These are phyloP conservation scores for Odontothrips loti DNA, from an alignment of 2,888 invertebrate genomes.

Conservation along the genomic window DNA sequence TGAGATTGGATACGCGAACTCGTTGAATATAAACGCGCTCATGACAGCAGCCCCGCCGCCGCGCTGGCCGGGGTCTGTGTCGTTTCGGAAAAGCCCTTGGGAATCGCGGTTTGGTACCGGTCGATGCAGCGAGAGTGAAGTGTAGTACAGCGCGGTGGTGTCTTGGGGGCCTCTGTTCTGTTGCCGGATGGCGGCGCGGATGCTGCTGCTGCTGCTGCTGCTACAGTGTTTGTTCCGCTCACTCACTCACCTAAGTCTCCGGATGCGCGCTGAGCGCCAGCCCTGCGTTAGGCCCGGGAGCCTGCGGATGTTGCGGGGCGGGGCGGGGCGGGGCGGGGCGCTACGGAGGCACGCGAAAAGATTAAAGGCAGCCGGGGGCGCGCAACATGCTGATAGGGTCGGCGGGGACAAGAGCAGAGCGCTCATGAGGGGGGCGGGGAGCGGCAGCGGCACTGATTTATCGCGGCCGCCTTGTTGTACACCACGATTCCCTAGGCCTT, in stretches of 20 bases:
- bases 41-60: no score
- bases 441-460: neutral
- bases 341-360: neutral
- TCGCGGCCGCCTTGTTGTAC: neutral
- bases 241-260: no score
- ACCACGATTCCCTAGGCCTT: neutral
- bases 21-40: no score
- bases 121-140: no score
- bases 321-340: neutral
- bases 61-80: no score
- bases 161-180: no score
- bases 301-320: neutral
- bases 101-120: no score
- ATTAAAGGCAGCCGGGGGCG: neutral
- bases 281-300: no score
- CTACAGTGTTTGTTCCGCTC: conserved; percentile 5
- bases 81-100: no score
- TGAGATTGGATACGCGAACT: no score
- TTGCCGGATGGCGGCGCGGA: neutral
- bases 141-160: no score
- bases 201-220: neutral
- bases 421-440: neutral
- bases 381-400: conserved; percentile 9
- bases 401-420: neutral
- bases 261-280: no score